phyloP scores from a whole-genome alignment of 92 coral and sea anemone species.

The Porites divaricata region DNA sequence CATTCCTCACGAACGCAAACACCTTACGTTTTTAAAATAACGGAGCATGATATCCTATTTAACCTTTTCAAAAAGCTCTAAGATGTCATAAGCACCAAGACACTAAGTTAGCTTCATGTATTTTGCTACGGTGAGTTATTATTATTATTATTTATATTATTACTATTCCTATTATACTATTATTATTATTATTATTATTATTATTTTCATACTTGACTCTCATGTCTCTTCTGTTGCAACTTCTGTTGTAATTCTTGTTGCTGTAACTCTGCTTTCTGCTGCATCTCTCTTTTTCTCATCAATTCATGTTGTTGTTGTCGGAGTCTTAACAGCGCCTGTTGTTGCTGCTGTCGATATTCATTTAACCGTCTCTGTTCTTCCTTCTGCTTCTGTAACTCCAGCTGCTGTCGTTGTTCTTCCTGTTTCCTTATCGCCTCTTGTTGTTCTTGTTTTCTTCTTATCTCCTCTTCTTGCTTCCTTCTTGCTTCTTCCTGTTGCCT shows the following conservation, averaged over 20 bases:
- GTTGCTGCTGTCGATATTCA: constrained; percentile 81
- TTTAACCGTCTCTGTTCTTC: constrained; percentile 54
- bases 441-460: constrained; percentile 60
- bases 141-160: too few relatives aligned
- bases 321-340: constrained; percentile 73
- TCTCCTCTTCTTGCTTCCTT: constrained; percentile 68
- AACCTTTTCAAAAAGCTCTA: too few relatives aligned
- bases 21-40: too few relatives aligned
- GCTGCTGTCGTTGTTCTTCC: constrained; percentile 64
- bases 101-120: too few relatives aligned
- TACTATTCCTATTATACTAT: background rate
- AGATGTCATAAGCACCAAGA: too few relatives aligned
- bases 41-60: too few relatives aligned
- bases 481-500: constrained; percentile 72
- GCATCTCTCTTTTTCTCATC: constrained; percentile 79
- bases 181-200: background rate
- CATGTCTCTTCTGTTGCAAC: constrained; percentile 85
- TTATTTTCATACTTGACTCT: constrained; percentile 48
- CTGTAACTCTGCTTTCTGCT: constrained; percentile 68
- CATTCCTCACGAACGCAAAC: too few relatives aligned
- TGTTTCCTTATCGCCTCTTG: constrained; percentile 49
- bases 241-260: constrained; percentile 81
- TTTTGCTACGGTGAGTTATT: too few relatives aligned
- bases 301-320: constrained; percentile 85
- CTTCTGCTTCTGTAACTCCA: constrained; percentile 73